Evolutionary conservation across 2,113 vertebrate genomes (phyloP).

Genomic region (Asarcornis scutulata): DNA sequence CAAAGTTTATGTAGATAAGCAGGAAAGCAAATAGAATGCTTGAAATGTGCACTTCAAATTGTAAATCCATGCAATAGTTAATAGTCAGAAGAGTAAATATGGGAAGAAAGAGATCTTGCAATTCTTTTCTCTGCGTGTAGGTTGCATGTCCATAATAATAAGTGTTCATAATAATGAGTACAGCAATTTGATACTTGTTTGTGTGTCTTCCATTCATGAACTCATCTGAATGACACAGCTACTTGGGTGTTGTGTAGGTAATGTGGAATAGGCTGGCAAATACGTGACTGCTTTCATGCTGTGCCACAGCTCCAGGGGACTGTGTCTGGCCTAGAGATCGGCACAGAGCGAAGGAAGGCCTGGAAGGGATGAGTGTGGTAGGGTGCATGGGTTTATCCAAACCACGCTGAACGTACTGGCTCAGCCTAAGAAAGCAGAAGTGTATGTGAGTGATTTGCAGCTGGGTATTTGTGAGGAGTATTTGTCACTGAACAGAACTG

Average conservation of each 20-base stretch:
- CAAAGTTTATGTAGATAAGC: background rate
- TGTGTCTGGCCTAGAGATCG: background rate
- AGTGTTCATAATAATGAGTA: background rate
- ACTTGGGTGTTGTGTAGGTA: background rate
- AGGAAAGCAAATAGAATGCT: background rate
- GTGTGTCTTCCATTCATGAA: background rate
- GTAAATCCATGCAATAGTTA: background rate
- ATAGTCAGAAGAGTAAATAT: background rate
- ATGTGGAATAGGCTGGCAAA: background rate
- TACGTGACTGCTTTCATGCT: background rate
- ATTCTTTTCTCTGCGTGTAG: background rate
- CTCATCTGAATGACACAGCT: background rate
- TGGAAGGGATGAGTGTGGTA: accelerated
- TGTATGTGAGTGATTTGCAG: accelerated
- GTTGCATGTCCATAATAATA: background rate
- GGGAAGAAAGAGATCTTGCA: background rate
- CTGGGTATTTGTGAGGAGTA: background rate
- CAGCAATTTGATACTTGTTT: background rate
- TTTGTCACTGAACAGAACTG: background rate
- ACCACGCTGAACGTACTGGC: background rate
- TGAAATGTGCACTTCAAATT: background rate
- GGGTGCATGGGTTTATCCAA: background rate
- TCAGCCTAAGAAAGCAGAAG: background rate
- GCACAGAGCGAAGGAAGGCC: background rate
- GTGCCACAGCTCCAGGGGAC: background rate